Percentiles rank a stretch among this genome's conserved stretches.
Evolutionary conservation across 2,113 vertebrate species (phyloP).

Genomic region (Prunella himalayana): DNA sequence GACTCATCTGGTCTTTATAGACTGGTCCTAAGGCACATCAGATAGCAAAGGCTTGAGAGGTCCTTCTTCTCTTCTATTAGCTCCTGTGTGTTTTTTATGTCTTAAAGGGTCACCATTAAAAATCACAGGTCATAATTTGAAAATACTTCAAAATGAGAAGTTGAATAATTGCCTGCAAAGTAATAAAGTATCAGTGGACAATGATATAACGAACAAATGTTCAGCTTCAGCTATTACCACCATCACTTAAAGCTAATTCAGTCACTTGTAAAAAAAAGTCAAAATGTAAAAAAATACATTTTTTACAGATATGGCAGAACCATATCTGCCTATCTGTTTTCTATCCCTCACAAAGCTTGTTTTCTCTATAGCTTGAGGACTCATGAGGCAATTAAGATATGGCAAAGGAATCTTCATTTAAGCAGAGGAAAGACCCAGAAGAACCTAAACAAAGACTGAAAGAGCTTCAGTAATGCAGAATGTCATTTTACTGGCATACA

Average conservation of each 20-base stretch:
- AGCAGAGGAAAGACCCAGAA: neutral
- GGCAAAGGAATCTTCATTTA: neutral
- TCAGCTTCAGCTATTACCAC: neutral
- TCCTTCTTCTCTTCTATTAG: neutral
- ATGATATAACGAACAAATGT: neutral
- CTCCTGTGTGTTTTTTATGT: neutral
- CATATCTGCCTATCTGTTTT: neutral
- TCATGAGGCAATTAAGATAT: neutral
- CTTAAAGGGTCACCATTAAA: neutral
- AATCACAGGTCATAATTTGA: neutral
- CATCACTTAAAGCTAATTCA: accelerated
- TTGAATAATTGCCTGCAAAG: neutral
- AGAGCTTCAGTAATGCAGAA: neutral
- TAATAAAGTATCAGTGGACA: neutral
- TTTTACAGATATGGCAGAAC: neutral
- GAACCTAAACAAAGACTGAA: neutral
- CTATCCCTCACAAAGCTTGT: neutral
- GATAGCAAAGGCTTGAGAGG: neutral
- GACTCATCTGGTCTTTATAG: neutral
- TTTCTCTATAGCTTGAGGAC: neutral
- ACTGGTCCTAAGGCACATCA: neutral
- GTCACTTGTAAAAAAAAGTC: neutral
- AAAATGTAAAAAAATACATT: neutral
- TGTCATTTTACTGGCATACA: neutral
- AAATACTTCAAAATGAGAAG: neutral